These are phyloP conservation scores for Zele albiditarsus DNA, from an alignment of 2,888 invertebrate genomes.

Conservation along the genomic window DNA sequence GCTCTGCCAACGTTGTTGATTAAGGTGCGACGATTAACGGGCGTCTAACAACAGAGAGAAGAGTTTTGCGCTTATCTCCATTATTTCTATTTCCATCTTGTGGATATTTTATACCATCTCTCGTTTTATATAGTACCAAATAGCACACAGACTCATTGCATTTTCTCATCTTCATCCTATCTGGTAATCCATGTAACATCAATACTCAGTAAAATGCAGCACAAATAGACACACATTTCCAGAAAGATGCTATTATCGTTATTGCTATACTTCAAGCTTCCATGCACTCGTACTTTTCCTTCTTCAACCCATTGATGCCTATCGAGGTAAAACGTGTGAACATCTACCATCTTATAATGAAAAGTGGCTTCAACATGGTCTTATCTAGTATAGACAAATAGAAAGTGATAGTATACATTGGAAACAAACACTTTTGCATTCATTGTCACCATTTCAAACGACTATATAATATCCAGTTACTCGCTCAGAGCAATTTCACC, in stretches of 20 bases:
- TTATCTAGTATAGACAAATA: neutral
- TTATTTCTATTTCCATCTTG: neutral
- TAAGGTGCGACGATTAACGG: slow-evolving; percentile 43
- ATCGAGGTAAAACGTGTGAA: neutral
- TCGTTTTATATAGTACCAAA: neutral
- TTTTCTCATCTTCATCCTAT: neutral
- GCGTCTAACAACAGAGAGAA: neutral
- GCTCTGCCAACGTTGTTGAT: slow-evolving; percentile 43
- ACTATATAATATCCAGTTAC: neutral
- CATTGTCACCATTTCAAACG: neutral
- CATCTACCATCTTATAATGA: neutral
- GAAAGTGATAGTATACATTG: neutral
- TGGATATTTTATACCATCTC: neutral
- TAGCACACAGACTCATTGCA: neutral
- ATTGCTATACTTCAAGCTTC: slow-evolving; percentile 37
- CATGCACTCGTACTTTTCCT: slow-evolving; percentile 1
- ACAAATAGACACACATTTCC: neutral
- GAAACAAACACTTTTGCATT: neutral
- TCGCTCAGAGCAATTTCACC: neutral
- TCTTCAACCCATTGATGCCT: slow-evolving; percentile 15
- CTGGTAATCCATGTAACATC: neutral
- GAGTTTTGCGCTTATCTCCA: neutral
- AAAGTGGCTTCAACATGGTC: neutral
- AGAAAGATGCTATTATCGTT: slow-evolving; percentile 45
- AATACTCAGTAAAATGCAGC: neutral